These are phyloP conservation scores for Lophura nycthemera DNA, from an alignment of 2,113 vertebrate genomes.

Conservation along the genomic window DNA sequence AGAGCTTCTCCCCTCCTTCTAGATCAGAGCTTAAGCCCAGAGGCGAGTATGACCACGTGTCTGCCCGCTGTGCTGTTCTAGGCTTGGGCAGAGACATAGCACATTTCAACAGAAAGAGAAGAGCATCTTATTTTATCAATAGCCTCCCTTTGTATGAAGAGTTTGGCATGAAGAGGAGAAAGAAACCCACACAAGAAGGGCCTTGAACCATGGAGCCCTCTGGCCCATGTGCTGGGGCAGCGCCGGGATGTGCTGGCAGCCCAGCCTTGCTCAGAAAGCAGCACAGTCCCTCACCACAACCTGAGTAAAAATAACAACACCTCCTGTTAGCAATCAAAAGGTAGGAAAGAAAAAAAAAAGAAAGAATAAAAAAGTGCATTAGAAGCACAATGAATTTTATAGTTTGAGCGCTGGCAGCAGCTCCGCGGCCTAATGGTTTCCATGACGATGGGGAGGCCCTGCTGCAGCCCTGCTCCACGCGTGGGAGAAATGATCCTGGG, in stretches of 20 bases:
- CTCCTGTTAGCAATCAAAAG: not conserved
- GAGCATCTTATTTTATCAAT: not conserved
- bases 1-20: not conserved
- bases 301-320: fast-evolving
- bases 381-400: not conserved
- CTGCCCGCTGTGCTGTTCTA: not conserved
- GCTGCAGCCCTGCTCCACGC: not conserved
- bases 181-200: not conserved
- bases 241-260: not conserved
- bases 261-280: not conserved
- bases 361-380: not conserved
- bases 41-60: not conserved
- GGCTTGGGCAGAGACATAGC: not conserved
- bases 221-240: not conserved
- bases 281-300: not conserved
- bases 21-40: not conserved
- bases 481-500: not conserved
- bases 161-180: not conserved
- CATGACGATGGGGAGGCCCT: not conserved
- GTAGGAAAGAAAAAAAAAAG: not conserved
- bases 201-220: fast-evolving
- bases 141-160: not conserved
- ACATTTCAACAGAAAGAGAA: not conserved
- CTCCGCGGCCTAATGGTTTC: not conserved
- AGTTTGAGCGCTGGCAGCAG: not conserved